Conservation (phyloP, 2,888 invertebrate genomes). For the Ditula angustiorana region DNA sequence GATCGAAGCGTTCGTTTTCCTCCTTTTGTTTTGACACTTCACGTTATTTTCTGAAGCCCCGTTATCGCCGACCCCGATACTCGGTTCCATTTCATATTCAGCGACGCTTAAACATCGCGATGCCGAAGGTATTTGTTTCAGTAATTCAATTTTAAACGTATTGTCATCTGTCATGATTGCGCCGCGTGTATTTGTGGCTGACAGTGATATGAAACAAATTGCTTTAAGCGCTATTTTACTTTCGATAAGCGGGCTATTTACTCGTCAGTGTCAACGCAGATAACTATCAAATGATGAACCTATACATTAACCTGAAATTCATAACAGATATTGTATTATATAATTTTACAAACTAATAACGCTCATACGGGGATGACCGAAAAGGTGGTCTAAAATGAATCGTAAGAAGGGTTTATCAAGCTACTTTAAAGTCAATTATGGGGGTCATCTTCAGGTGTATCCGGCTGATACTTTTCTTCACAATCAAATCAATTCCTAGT, state of each 20-base stretch:
- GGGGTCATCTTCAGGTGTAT: constrained; percentile 11
- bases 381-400: constrained; percentile 20
- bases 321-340: constrained; percentile 4
- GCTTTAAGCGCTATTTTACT: constrained; percentile 30
- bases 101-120: neutral
- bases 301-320: constrained; percentile 14
- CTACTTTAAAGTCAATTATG: constrained; percentile 2
- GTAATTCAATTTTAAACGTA: constrained; percentile 34
- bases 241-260: constrained; percentile 22
- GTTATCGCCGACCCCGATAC: constrained; percentile 8
- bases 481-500: too few relatives aligned
- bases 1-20: constrained; percentile 13
- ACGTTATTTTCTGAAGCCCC: constrained; percentile 19
- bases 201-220: constrained; percentile 37
- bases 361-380: constrained; percentile 13
- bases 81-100: constrained; percentile 1
- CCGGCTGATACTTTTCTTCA: too few relatives aligned
- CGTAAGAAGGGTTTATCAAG: constrained; percentile 22
- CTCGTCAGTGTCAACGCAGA: neutral
- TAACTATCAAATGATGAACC: constrained; percentile 14
- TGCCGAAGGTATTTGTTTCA: constrained; percentile 23
- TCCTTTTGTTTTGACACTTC: constrained; percentile 29
- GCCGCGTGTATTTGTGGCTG: constrained; percentile 19
- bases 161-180: constrained; percentile 14
- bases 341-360: constrained; percentile 8